Conservation (phyloP, 2,797 vertebrate genomes). For the Nasua narica region DNA sequence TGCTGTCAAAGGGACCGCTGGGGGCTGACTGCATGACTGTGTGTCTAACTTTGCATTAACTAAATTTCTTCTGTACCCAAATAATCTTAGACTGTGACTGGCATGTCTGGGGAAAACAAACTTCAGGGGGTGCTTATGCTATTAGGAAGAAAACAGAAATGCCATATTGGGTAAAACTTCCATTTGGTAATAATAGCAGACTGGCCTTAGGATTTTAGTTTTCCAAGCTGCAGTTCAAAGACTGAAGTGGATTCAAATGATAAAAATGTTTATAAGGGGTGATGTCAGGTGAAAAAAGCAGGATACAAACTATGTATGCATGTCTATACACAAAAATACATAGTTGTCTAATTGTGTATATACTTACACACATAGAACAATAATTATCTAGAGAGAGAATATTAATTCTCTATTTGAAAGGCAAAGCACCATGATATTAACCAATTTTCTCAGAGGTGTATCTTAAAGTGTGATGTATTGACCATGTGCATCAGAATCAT, state of each 20-base stretch:
- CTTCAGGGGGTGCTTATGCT: neutral
- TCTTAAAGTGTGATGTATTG: neutral
- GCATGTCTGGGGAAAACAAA: neutral
- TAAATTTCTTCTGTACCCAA: neutral
- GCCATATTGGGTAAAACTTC: neutral
- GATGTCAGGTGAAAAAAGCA: neutral
- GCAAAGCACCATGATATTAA: neutral
- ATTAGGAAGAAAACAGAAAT: neutral
- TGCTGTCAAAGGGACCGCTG: neutral
- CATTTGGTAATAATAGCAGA: neutral
- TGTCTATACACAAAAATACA: neutral
- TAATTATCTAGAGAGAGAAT: neutral
- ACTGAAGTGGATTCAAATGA: constrained; percentile 5
- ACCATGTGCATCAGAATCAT: neutral
- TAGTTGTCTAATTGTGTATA: neutral
- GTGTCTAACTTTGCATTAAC: neutral
- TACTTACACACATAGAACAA: neutral
- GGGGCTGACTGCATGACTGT: neutral
- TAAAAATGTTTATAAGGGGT: constrained; percentile 26
- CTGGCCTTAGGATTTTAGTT: neutral
- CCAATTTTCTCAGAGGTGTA: neutral
- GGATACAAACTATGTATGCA: neutral
- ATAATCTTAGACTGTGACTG: neutral
- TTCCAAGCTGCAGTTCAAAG: neutral
- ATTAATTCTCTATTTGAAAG: neutral